These are phyloP conservation scores for Mastacembelus armatus DNA, from an alignment of 2,797 vertebrate genomes.

Conservation along the genomic window DNA sequence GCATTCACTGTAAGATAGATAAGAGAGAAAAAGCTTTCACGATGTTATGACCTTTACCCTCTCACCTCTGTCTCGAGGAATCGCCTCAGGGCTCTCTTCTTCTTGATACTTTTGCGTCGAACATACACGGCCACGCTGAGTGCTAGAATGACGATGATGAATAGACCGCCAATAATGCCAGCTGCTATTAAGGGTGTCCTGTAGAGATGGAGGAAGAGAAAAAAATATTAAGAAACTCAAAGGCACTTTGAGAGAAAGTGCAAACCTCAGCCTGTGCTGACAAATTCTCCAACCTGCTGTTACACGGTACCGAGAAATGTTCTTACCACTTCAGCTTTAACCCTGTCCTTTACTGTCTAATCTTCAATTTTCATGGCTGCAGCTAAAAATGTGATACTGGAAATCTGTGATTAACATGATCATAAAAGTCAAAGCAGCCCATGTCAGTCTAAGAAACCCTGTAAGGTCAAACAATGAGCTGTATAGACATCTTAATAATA, in stretches of 20 bases:
- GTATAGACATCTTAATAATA: no score
- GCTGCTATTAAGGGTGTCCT: conserved; percentile 97
- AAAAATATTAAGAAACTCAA: conserved; percentile 39
- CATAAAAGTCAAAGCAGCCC: not conserved
- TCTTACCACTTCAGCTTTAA: not conserved
- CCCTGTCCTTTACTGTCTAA: not conserved
- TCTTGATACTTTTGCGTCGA: conserved; percentile 96
- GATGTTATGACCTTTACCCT: not conserved
- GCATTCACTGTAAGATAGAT: no score
- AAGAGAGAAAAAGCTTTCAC: no score
- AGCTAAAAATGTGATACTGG: not conserved
- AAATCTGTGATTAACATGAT: not conserved
- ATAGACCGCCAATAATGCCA: conserved; percentile 93
- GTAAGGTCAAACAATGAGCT: conserved; percentile 4
- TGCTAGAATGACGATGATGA: conserved; percentile 93
- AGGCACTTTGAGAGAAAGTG: conserved; percentile 42
- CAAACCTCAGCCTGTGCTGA: conserved; percentile 24
- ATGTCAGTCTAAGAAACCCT: conserved; percentile 4
- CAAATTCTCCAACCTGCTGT: conserved; percentile 26
- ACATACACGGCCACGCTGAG: conserved; percentile 93
- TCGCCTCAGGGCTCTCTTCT: conserved; percentile 93
- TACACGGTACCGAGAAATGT: not conserved
- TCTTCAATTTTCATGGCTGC: not conserved
- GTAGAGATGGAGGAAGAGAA: conserved; percentile 47
- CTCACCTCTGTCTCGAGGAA: conserved; percentile 97